Evolutionary conservation across 2,888 invertebrate genomes (phyloP).

Genomic region (Alloplasta piceator): DNA sequence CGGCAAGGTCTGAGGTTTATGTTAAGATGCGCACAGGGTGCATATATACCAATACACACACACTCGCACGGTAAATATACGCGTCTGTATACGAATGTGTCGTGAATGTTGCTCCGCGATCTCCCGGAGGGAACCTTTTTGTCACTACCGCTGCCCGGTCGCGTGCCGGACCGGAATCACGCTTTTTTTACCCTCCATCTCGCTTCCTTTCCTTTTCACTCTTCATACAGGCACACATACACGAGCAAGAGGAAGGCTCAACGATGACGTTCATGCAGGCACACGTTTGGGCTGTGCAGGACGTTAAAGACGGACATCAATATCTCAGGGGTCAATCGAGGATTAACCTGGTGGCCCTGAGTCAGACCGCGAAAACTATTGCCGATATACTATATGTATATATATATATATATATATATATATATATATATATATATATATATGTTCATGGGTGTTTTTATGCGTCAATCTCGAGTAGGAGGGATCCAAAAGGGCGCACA

Average conservation of each 20-base stretch:
- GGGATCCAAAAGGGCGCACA: constrained; percentile 63
- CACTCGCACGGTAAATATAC: constrained; percentile 26
- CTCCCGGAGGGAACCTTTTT: constrained; percentile 77
- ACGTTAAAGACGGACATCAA: constrained; percentile 45
- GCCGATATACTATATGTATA: constrained; percentile 56
- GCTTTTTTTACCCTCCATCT: constrained; percentile 62
- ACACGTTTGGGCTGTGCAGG: constrained; percentile 61
- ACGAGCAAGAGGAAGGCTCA: too few relatives aligned
- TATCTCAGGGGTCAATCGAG: constrained; percentile 80
- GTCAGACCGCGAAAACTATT: constrained; percentile 70
- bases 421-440: too few relatives aligned
- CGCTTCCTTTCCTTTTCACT: constrained; percentile 56
- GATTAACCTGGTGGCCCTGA: constrained; percentile 80
- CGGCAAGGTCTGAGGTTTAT: constrained; percentile 69
- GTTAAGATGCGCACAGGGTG: constrained; percentile 67
- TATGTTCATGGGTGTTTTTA: constrained; percentile 13
- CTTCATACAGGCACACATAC: constrained; percentile 2
- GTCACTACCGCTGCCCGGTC: constrained; percentile 79
- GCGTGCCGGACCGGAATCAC: constrained; percentile 81
- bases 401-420: not conserved
- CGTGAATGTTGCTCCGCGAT: constrained; percentile 54
- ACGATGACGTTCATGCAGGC: constrained; percentile 68
- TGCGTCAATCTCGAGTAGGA: constrained; percentile 31
- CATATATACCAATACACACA: constrained; percentile 27
- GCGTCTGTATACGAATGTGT: constrained; percentile 29